Evolutionary conservation across 2,888 invertebrate genomes (phyloP).

Genomic region (Dorcus parallelipipedus): DNA sequence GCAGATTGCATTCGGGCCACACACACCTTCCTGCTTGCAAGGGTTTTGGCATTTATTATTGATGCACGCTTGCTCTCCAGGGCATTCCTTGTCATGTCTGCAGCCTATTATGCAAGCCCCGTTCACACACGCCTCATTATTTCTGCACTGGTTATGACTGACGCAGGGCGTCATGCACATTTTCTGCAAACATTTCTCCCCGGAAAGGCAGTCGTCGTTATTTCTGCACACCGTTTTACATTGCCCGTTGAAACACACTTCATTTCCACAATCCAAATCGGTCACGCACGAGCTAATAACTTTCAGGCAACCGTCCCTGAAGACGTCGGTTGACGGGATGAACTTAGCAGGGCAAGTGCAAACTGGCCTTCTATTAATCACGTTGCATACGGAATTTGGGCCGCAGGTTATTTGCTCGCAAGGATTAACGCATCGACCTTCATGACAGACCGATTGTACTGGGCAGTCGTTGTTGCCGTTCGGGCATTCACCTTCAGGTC

Average conservation of each 20-base stretch:
- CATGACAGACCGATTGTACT: constrained; percentile 66
- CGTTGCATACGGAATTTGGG: constrained; percentile 74
- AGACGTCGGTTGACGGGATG: constrained; percentile 61
- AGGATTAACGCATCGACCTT: constrained; percentile 73
- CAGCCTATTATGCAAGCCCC: constrained; percentile 82
- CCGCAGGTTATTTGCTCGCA: constrained; percentile 77
- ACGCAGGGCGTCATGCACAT: constrained; percentile 77
- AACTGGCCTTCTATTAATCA: constrained; percentile 71
- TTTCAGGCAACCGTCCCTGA: constrained; percentile 70
- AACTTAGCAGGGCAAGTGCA: constrained; percentile 78
- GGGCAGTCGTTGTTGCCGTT: constrained; percentile 75
- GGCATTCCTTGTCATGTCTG: constrained; percentile 78
- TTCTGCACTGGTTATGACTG: constrained; percentile 76
- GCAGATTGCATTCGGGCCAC: constrained; percentile 83
- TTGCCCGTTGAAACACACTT: constrained; percentile 77
- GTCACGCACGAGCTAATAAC: constrained; percentile 61
- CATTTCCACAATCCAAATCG: constrained; percentile 75
- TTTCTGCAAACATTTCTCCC: constrained; percentile 75
- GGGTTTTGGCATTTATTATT: constrained; percentile 83
- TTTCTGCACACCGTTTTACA: constrained; percentile 79
- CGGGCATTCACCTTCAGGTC: constrained; percentile 71
- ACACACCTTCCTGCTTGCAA: constrained; percentile 70
- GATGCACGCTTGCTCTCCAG: constrained; percentile 72
- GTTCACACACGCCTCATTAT: constrained; percentile 74
- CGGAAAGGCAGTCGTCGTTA: constrained; percentile 72